phyloP scores from a whole-genome alignment of 1,140 invertebrate genomes.

The Saccostrea echinata region DNA sequence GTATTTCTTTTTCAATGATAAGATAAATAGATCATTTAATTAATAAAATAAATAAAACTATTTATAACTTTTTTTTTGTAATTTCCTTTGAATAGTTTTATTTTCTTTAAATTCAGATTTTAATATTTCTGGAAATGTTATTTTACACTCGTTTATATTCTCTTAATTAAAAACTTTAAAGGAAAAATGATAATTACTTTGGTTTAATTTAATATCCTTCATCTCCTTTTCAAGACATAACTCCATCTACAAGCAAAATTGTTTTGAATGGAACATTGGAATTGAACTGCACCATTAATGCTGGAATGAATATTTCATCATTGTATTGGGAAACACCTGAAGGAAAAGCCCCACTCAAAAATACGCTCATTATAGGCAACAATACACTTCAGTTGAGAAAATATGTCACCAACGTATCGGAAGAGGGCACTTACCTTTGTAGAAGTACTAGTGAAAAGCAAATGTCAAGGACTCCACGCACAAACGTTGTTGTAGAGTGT shows the following conservation, averaged over 20 bases:
- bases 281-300: background rate
- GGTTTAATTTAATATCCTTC: no score
- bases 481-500: background rate
- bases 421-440: background rate
- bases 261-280: background rate
- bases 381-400: background rate
- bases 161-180: no score
- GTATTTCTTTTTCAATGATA: no score
- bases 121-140: no score
- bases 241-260: background rate
- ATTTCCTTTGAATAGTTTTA: no score
- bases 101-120: no score
- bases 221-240: background rate
- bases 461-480: background rate
- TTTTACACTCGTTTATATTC: no score
- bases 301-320: background rate
- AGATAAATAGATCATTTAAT: no score
- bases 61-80: no score
- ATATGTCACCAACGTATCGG: background rate
- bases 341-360: background rate
- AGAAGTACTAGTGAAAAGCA: background rate
- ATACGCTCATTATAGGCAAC: background rate
- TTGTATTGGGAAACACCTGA: background rate
- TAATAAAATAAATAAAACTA: no score
- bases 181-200: no score